Conservation (phyloP, 2,797 vertebrate genomes). For the Sternarchorhynchus goeldii region DNA sequence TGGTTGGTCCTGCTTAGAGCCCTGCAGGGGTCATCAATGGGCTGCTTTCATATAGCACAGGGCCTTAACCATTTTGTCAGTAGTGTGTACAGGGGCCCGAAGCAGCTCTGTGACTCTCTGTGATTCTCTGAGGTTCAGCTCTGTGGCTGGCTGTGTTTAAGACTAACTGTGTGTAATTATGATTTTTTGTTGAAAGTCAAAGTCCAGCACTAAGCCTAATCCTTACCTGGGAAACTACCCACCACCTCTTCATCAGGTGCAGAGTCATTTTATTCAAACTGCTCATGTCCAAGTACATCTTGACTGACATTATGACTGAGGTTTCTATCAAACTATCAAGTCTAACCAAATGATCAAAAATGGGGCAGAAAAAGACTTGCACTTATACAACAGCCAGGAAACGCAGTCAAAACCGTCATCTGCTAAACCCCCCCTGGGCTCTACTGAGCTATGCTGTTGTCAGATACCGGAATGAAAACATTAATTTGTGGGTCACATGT, state of each 20-base stretch:
- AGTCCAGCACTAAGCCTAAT: too few species aligned
- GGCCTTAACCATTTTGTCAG: neutral
- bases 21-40: neutral
- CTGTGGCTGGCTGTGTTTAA: too few species aligned
- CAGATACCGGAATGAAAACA: conserved; percentile 12
- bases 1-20: neutral
- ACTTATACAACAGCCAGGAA: neutral
- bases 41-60: neutral
- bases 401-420: neutral
- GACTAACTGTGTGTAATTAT: too few species aligned
- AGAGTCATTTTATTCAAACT: too few species aligned
- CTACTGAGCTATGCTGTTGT: neutral
- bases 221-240: too few species aligned
- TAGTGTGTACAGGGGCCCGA: too few species aligned
- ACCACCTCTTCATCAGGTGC: too few species aligned
- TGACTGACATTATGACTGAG: too few species aligned
- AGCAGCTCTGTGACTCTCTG: neutral
- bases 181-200: too few species aligned
- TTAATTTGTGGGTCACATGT: neutral
- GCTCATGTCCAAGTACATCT: too few species aligned
- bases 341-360: neutral
- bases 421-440: neutral
- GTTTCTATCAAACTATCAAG: neutral
- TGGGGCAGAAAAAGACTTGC: neutral
- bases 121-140: too few species aligned